Base-by-base conservation (phyloP, 2,888 invertebrate genomes). In the Ernsta delagoae region DNA sequence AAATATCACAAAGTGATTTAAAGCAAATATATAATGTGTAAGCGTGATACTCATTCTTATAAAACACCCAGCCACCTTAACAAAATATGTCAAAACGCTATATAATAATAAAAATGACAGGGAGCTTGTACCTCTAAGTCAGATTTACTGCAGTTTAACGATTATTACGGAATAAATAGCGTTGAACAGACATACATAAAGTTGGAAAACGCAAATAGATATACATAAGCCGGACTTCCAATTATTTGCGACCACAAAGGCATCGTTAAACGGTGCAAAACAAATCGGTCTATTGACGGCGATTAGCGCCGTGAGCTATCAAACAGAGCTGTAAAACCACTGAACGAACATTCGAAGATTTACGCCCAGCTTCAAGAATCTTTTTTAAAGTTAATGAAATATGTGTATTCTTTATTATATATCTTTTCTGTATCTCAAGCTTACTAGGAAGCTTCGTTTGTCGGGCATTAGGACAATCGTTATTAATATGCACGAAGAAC, bases 241-340 rank as follows among this genome's bases (percentile, higher is more conserved):
- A 71, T 73, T 77, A 71, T 77, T 71, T 61, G 59, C 73, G 72
- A 74, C 75, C 75, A 74, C 75, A 76, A 77, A 77, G 73, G 70
- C 73, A 61, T 79, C 78, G 78, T 82, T 75, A 81, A 83, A 75
- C 75, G 59, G 70, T 73, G 72, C 71, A 72, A 72, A 78, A 77
- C 78, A 71, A 79, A 78, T 78, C 75, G 63, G 70, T 70, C 53
- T 53, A 68, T 68, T 12, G 60, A 48, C 56, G 36, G 36, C 48
- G 39, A 68, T 62, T 68, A 62, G 39, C 36, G 8, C 59, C 60
- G 43, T 61, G 61, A 67, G 65, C 59, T 68, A 65, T 70, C 63
- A 57, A 70, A 64, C 45, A n/a, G n/a, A 57, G 12, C 39, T 39
- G 57, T 57, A 39, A 57, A 57, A 39, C 39, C 12, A 57, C 39